Evolutionary conservation across 2,797 vertebrate species (phyloP).

Genomic region (Dallia pectoralis): DNA sequence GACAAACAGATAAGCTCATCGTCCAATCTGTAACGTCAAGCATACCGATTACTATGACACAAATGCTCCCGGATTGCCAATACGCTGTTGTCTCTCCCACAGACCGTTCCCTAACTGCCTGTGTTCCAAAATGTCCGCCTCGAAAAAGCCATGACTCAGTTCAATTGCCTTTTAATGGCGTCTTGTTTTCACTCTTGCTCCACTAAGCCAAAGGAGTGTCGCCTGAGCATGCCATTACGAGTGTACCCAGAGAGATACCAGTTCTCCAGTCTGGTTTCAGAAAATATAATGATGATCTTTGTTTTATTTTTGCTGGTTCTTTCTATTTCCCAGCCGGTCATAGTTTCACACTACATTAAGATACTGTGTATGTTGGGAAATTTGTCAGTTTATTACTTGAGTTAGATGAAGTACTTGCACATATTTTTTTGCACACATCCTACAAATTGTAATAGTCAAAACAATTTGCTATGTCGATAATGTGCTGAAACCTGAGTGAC

Average conservation of each 20-base stretch:
- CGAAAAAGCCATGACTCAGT: constrained; percentile 17
- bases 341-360: constrained; percentile 30
- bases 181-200: constrained; percentile 28
- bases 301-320: constrained; percentile 28
- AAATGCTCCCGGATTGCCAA: constrained; percentile 39
- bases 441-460: background rate
- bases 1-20: constrained; percentile 40
- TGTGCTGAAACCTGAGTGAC: no score
- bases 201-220: constrained; percentile 20
- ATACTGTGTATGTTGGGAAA: constrained; percentile 31
- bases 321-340: constrained; percentile 18
- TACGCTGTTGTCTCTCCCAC: constrained; percentile 23
- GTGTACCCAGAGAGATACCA: constrained; percentile 25
- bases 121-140: constrained; percentile 29
- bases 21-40: constrained; percentile 22
- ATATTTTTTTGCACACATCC: background rate
- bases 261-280: constrained; percentile 24
- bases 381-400: constrained; percentile 11
- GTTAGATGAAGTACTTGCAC: constrained; percentile 23
- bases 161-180: constrained; percentile 30
- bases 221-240: constrained; percentile 22
- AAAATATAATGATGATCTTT: constrained; percentile 42
- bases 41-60: constrained; percentile 30
- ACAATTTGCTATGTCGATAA: background rate
- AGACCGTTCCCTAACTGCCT: constrained; percentile 39